These are phyloP conservation scores for Plagodis pulveraria DNA, from an alignment of 2,888 invertebrate genomes.

Conservation along the genomic window DNA sequence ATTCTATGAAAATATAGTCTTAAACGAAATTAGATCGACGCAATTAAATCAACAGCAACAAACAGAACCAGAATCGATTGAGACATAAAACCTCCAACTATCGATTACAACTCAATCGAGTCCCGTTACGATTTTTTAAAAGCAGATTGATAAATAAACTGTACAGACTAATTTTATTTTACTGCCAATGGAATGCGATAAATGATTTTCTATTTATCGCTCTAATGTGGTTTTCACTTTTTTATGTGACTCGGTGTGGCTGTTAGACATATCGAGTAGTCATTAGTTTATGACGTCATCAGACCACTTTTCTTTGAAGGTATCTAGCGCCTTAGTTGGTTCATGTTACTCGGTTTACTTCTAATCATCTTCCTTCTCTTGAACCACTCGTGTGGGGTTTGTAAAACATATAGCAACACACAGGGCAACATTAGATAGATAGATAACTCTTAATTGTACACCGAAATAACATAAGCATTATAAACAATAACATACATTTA, in stretches of 20 bases:
- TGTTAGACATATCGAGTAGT: not conserved
- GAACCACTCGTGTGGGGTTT: too few relatives aligned
- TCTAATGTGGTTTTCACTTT: constrained; percentile 14
- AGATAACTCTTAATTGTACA: too few relatives aligned
- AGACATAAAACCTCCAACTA: constrained; percentile 57
- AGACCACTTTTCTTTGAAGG: too few relatives aligned
- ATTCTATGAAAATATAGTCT: not conserved
- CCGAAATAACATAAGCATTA: too few relatives aligned
- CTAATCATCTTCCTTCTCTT: too few relatives aligned
- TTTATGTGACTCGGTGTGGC: not conserved
- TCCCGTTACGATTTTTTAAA: constrained; percentile 49
- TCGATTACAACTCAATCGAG: constrained; percentile 55
- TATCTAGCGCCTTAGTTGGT: too few relatives aligned
- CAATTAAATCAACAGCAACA: constrained; percentile 27
- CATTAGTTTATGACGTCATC: not conserved
- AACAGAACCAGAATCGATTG: constrained; percentile 48
- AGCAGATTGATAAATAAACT: constrained; percentile 57
- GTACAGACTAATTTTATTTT: constrained; percentile 47
- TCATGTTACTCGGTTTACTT: too few relatives aligned
- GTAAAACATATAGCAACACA: too few relatives aligned
- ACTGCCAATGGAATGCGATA: constrained; percentile 35
- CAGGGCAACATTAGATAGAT: too few relatives aligned
- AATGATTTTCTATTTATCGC: constrained; percentile 16
- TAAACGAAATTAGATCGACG: constrained; percentile 10
- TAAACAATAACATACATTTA: too few relatives aligned